Conservation (phyloP, 1,140 invertebrate species). For the Semibalanus balanoides region DNA sequence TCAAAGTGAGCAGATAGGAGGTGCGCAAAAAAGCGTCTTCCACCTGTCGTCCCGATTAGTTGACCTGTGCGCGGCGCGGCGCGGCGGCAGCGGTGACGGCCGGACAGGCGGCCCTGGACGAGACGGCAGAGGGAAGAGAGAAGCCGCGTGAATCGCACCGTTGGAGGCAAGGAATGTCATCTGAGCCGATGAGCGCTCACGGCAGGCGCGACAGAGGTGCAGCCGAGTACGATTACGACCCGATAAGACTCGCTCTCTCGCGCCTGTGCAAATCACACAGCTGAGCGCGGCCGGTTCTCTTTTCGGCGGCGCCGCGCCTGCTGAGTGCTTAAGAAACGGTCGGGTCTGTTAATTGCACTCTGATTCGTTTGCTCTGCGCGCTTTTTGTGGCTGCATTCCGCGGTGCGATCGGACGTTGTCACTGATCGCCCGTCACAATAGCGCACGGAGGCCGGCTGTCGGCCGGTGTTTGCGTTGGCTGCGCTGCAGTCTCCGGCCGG, state of each 20-base stretch:
- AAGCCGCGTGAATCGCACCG: too few species aligned
- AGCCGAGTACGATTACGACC: neutral
- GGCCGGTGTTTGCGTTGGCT: neutral
- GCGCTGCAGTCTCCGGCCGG: neutral
- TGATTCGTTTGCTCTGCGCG: neutral
- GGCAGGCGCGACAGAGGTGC: neutral
- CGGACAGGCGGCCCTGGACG: too few species aligned
- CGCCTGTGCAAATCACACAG: neutral
- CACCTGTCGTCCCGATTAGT: neutral
- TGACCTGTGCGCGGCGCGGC: too few species aligned
- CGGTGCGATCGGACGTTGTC: neutral
- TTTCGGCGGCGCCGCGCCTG: neutral
- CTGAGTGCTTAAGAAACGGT: neutral
- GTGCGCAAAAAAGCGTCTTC: neutral
- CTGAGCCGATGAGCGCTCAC: neutral
- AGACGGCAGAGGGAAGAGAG: too few species aligned
- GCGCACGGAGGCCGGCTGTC: neutral
- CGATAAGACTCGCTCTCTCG: neutral
- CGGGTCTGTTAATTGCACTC: neutral
- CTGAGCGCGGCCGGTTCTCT: neutral
- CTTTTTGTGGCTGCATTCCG: neutral
- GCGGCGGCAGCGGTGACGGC: neutral
- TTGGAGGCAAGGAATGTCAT: neutral
- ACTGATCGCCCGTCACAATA: neutral
- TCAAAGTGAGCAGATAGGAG: neutral